A percentile compares a stretch with the other conserved stretches of the same genome.
phyloP scores from a whole-genome alignment of 2,797 vertebrate genomes.

The Sebastiscus albofasciatus region DNA sequence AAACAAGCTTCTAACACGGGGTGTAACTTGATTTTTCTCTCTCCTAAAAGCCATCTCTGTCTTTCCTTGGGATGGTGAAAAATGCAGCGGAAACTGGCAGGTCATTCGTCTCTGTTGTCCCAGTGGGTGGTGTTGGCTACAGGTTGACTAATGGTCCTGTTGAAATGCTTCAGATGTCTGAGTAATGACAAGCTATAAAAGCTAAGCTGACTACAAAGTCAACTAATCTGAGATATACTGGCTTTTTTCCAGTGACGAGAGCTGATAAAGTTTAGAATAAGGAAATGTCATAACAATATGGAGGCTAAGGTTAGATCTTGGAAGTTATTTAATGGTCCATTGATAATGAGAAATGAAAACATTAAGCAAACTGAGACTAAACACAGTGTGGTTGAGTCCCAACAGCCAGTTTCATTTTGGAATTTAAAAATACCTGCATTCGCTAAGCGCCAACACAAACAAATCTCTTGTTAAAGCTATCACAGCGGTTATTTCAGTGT shows the following conservation, averaged over 20 bases:
- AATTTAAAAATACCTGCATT: neutral
- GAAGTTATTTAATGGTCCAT: neutral
- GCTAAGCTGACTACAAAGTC: slow-evolving; percentile 74
- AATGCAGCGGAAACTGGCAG: slow-evolving; percentile 61
- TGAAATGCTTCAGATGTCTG: slow-evolving; percentile 76
- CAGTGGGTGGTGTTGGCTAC: slow-evolving; percentile 71
- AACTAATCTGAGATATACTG: slow-evolving; percentile 68
- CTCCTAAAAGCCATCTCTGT: slow-evolving; percentile 55
- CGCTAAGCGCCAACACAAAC: neutral
- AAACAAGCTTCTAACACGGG: slow-evolving; percentile 45
- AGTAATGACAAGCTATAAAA: slow-evolving; percentile 78
- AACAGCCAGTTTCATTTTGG: neutral
- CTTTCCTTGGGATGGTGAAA: slow-evolving; percentile 58
- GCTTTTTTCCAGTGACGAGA: slow-evolving; percentile 39
- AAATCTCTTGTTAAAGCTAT: neutral
- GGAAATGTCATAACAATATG: slow-evolving; percentile 21
- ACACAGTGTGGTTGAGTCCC: neutral
- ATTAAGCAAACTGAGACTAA: neutral
- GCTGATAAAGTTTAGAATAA: slow-evolving; percentile 23
- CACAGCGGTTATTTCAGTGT: neutral
- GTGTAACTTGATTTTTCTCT: slow-evolving; percentile 28
- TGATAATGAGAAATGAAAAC: neutral
- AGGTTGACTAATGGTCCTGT: slow-evolving; percentile 77
- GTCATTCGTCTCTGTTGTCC: slow-evolving; percentile 71
- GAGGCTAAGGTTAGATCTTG: neutral